Base-by-base conservation (phyloP, 2,888 invertebrate genomes). In the Philopedon plagiatum region DNA sequence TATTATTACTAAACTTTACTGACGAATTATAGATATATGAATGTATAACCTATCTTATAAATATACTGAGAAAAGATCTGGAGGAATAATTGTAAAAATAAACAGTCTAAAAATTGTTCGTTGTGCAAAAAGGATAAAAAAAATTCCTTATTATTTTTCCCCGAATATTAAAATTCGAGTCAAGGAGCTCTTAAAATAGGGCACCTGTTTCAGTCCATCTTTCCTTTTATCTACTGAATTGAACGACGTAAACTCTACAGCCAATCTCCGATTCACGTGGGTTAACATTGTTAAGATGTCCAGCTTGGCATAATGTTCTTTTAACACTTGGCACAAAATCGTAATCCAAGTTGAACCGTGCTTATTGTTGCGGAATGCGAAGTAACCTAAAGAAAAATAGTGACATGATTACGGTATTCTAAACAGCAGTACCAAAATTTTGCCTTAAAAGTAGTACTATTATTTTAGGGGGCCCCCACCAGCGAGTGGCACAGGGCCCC, bases 141-240 rank as follows among this genome's bases (percentile, higher is more conserved):
- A n/a, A n/a, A n/a, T n/a, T n/a, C n/a, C n/a, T n/a, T 7, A 18
- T 41, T 29, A 39, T 51, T 66, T 41, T 32, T 61, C 18, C 15
- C 60, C 61, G 39, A 68, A 68, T 19, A 68, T 15, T n/a, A 74
- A 21, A 32, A 94, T 86, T 79, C 95, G 90, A 8, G 96, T 97
- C 51, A 97, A 87, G 93, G 96, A 96, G 62, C 93, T 93, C 3
- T 94, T 95, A 75, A 96, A 90, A 82, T 95, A 96, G 32, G 97
- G 96, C 79, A 96, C 95, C 86, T 97, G 97, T 82, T 97, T 97
- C 83, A 95, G 87, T 78, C 90, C 89, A 74, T 91, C 91, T 9
- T 94, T 94, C 58, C 92, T 92, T 81, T 93, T 94, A 2, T 97
- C 97, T 83, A 96, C 94, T 86, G 91, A 97, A 41, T 57, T 57